phyloP scores from a whole-genome alignment of 2,113 vertebrate genomes.

The Mastomys coucha region DNA sequence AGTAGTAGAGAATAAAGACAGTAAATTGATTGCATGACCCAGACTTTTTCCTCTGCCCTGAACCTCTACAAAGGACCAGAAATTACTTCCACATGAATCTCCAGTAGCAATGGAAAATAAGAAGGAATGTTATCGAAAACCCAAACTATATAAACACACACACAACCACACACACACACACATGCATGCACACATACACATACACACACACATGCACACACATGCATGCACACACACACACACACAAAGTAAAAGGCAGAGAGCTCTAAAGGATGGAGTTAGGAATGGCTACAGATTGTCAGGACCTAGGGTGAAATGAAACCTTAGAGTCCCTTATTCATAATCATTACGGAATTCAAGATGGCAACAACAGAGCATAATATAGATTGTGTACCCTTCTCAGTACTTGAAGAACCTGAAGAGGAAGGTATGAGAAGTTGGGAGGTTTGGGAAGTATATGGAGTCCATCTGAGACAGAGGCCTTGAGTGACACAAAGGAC shows the following conservation, averaged over 20 bases:
- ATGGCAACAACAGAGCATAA: not conserved
- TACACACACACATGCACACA: no score
- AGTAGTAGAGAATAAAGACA: not conserved
- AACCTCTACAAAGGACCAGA: constrained; percentile 6
- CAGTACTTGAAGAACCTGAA: no score
- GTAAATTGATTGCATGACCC: not conserved
- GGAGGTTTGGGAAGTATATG: no score
- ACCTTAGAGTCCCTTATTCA: not conserved
- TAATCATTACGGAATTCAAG: not conserved
- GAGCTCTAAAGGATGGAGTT: not conserved
- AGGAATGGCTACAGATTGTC: not conserved
- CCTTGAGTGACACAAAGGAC: not conserved
- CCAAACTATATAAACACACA: not conserved
- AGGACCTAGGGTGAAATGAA: not conserved
- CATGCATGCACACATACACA: no score
- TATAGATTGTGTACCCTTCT: not conserved
- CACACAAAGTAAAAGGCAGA: not conserved
- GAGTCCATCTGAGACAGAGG: not conserved
- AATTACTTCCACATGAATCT: not conserved
- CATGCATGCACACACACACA: no score
- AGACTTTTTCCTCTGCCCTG: not conserved
- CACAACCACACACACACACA: no score
- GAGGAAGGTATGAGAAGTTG: no score
- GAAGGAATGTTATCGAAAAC: not conserved
- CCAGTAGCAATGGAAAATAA: not conserved